Conservation (phyloP, 2,113 vertebrate genomes). For the Erpornis zantholeuca region DNA sequence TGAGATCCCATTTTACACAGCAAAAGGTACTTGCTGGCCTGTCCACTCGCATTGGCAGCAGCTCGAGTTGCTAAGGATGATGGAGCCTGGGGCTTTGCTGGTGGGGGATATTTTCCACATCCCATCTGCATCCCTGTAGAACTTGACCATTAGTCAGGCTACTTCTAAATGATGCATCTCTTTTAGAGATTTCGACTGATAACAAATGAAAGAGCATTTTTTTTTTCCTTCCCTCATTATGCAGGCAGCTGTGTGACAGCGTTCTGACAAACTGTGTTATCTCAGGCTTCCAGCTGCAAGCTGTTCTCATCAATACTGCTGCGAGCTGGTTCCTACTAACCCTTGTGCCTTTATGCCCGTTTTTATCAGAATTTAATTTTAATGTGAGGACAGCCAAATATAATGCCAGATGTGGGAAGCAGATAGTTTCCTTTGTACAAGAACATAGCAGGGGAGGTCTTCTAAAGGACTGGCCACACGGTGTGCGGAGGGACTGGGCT, state of each 20-base stretch:
- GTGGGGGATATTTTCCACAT: neutral
- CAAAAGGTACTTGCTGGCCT: neutral
- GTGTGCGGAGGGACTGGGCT: neutral
- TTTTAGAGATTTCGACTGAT: slow-evolving; percentile 61
- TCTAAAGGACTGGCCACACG: slow-evolving; percentile 3
- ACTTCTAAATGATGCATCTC: slow-evolving; percentile 65
- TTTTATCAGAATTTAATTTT: slow-evolving; percentile 40
- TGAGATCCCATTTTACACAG: neutral
- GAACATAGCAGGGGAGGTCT: slow-evolving; percentile 41
- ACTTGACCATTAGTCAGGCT: slow-evolving; percentile 69
- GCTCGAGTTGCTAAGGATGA: neutral
- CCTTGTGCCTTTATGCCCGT: slow-evolving; percentile 13
- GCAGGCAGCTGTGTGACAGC: slow-evolving; percentile 77
- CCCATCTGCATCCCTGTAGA: slow-evolving; percentile 42
- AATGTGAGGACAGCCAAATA: slow-evolving; percentile 40
- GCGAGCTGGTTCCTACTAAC: slow-evolving; percentile 71
- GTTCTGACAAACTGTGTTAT: slow-evolving; percentile 80
- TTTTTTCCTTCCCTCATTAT: slow-evolving; percentile 73
- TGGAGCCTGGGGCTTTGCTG: slow-evolving; percentile 19
- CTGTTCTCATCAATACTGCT: slow-evolving; percentile 73
- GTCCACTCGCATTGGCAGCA: neutral
- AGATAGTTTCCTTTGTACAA: slow-evolving; percentile 32
- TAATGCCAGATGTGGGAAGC: slow-evolving; percentile 53
- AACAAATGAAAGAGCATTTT: slow-evolving; percentile 68
- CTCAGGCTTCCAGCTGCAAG: slow-evolving; percentile 79